phyloP scores from a whole-genome alignment of 2,888 invertebrate genomes.

The Drosophila helvetica region DNA sequence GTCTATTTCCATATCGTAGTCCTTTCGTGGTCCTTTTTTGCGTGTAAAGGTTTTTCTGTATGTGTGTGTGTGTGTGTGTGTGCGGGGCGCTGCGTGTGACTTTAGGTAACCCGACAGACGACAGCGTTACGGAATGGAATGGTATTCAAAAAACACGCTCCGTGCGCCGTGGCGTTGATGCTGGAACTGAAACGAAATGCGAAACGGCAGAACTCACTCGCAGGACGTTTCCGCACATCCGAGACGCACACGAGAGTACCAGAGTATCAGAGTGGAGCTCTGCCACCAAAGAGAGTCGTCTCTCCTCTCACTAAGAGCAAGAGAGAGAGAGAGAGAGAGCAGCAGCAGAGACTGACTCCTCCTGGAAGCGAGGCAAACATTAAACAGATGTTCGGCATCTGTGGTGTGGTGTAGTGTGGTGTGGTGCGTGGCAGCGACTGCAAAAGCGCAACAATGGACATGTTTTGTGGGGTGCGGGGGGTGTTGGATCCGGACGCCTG shows the following conservation, averaged over 20 bases:
- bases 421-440: conserved; percentile 35
- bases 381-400: conserved; percentile 70
- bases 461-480: neutral
- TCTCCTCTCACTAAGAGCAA: neutral
- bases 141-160: conserved; percentile 46
- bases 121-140: conserved; percentile 29
- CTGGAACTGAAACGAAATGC: conserved; percentile 67
- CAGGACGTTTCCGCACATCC: conserved; percentile 16
- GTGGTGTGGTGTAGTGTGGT: conserved; percentile 4
- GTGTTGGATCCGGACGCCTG: conserved; percentile 54
- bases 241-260: conserved; percentile 15
- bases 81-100: conserved; percentile 26
- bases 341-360: conserved; percentile 24
- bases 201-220: conserved; percentile 1
- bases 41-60: conserved; percentile 11
- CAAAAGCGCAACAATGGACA: conserved; percentile 75
- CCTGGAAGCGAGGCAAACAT: conserved; percentile 72
- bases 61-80: conserved; percentile 24
- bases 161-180: conserved; percentile 72
- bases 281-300: neutral
- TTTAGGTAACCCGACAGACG: conserved; percentile 29
- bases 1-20: conserved; percentile 5
- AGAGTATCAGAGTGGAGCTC: neutral
- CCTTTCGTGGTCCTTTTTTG: conserved; percentile 20
- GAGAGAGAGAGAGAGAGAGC: conserved; percentile 27